Base-by-base conservation (phyloP, 2,113 vertebrate genomes). In the Mirounga angustirostris region DNA sequence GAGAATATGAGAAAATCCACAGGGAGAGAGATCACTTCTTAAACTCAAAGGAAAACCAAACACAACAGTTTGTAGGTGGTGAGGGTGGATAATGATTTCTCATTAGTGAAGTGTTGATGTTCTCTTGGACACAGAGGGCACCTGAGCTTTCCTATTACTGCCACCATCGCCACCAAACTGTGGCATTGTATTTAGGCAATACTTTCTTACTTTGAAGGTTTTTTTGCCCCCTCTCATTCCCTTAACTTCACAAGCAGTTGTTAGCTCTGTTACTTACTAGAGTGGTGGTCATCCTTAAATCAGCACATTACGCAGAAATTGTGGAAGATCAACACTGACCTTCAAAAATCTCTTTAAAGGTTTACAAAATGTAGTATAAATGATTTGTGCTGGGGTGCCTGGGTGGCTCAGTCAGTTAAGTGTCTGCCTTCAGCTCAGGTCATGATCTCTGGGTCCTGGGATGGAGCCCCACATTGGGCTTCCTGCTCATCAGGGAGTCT, bases 341-440 rank as follows among this genome's bases (percentile, higher is more conserved):
- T 89, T 67, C 12, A 86, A 86, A 84, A 85, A 26, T 59, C 28
- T 58, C 28, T 87, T 92, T 76, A 59, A 80, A 96, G 46, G 4
- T 59, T 89, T 21, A 52, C 79, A 50, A 94, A 86, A 91, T 89
- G 33, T 52, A 79, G 10, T 80, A 94, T 21, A 95, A 61, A 24
- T 90, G 2, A 89, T 74, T 93, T 76, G 4, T 73, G 28, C 59
- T 63, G 63, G 63, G 5, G 5, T 15, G 14, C 28, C 26, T 65
- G 28, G 28, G 28, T 65, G 63, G 63, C 28, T 65, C 5, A 33
- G 28, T 65, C 63, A 15, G 63, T 30, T 65, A 65, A 65, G 63
- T 1, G 2, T 30, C 63, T 65, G 63, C 30, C 63, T 65, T 65
- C 15, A 14, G 14, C 63, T 65, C 28, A 16, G 63, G 5, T 65